Evolutionary conservation across 2,113 vertebrate genomes (phyloP).

Genomic region (Recurvirostra avosetta): DNA sequence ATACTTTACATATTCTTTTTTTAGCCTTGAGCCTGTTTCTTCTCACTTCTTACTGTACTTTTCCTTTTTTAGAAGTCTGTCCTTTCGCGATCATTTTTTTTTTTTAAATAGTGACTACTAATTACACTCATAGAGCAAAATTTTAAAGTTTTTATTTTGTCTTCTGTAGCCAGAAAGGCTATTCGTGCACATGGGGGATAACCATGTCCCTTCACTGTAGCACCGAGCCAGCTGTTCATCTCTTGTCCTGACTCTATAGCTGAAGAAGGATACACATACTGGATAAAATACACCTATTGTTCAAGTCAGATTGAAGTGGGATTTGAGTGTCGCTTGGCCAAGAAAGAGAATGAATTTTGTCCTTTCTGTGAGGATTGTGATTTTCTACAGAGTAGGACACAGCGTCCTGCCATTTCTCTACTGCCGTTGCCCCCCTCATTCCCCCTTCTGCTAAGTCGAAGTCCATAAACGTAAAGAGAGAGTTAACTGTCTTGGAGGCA

Average conservation of each 20-base stretch:
- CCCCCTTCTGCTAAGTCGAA: neutral
- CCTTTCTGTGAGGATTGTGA: neutral
- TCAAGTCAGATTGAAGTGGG: slow-evolving; percentile 13
- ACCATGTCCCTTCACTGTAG: neutral
- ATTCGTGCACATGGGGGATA: neutral
- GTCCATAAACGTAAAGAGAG: neutral
- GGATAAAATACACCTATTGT: slow-evolving; percentile 27
- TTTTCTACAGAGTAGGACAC: neutral
- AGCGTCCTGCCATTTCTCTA: neutral
- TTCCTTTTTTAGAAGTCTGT: neutral
- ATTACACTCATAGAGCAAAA: neutral
- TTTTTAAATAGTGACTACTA: neutral
- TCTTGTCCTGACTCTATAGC: neutral
- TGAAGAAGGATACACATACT: neutral
- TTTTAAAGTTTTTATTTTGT: neutral
- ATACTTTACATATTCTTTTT: neutral
- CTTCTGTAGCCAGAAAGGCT: neutral
- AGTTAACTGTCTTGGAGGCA: neutral
- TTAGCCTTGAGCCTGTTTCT: neutral
- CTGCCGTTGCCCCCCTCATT: neutral
- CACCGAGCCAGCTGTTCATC: neutral
- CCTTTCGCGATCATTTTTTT: neutral
- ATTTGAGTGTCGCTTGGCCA: neutral
- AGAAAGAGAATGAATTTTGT: neutral
- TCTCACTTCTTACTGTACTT: neutral